Base-by-base conservation (phyloP, 2,113 vertebrate genomes). In the Rhabdornis inornatus region DNA sequence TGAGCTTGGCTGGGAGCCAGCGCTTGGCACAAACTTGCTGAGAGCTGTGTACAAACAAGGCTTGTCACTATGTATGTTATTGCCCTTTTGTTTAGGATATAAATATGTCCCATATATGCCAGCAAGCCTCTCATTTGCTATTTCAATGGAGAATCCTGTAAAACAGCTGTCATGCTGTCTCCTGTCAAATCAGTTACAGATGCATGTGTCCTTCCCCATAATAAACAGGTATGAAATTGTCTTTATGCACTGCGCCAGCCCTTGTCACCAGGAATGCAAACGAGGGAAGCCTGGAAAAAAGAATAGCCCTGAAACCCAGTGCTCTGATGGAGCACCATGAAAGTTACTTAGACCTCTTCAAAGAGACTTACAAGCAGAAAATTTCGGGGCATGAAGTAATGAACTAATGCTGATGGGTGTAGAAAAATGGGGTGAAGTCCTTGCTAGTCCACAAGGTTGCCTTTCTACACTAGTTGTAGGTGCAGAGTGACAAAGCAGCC, bases 171-270 rank as follows among this genome's bases (percentile, higher is more conserved):
- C 94, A 90, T 57, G 74, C 76, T 91, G 80, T 87, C 93, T 94
- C 52, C 89, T 92, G 92, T 96, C 95, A 94, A 90, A 95, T 95
- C 89, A 57, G 89, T 86, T 93, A 87, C 89, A 95, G 87, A 95
- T 53, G 56, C 37, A 6, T 35, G 57, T 85, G 89, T 80, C 94
- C 75, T 92, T 88, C 69, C 50, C 50, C 84, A 78, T 92, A 96
- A 94, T 91, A 88, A 97, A 91, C 85, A 97, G 95, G 95, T 93
- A 95, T 84, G 89, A 95, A 95, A 96, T 93, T 85, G 70, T 93
- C 85, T 95, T 92, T 89, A 93, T 83, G 80, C 59, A 33, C 11
- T 30, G 70, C 0, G 23, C 88, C 90, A 95, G 85, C 94, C 74
- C 89, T 92, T 94, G 91, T 95, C 95, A 89, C 74, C 0, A 3